These are phyloP conservation scores for Hypercompe scribonia DNA, from an alignment of 2,888 invertebrate genomes.

Conservation along the genomic window DNA sequence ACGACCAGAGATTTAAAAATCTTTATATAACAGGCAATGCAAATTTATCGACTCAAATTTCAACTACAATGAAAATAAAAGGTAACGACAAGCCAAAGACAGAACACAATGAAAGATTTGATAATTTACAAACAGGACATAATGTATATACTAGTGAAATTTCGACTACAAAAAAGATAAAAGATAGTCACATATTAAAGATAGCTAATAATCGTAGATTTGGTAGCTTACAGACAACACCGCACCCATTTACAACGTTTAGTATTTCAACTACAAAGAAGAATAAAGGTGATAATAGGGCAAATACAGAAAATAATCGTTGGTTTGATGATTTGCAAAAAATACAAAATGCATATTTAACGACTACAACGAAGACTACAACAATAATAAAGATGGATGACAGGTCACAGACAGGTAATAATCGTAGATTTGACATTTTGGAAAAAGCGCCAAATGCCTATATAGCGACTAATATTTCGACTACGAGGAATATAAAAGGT, in stretches of 20 bases:
- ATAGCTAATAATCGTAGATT: not conserved
- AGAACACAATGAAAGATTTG: not conserved
- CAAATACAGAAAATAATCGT: not conserved
- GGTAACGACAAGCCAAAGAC: not conserved
- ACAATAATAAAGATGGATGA: not conserved
- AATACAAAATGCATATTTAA: not conserved
- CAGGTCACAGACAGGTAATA: not conserved
- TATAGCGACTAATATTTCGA: not conserved
- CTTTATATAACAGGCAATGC: not conserved
- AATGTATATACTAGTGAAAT: not conserved
- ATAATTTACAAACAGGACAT: not conserved
- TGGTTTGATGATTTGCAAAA: not conserved
- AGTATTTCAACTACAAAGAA: not conserved
- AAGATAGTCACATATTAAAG: not conserved
- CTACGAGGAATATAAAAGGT: not conserved
- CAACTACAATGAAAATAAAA: not conserved
- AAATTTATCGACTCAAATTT: not conserved
- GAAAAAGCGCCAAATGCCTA: not conserved
- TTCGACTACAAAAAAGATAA: not conserved
- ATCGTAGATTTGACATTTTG: not conserved
- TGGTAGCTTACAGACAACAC: not conserved
- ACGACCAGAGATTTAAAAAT: not conserved
- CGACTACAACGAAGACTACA: not conserved
- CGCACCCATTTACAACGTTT: not conserved
- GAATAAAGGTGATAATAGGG: not conserved